Evolutionary conservation across 2,113 vertebrate genomes (phyloP).

Genomic region (Numida meleagris): DNA sequence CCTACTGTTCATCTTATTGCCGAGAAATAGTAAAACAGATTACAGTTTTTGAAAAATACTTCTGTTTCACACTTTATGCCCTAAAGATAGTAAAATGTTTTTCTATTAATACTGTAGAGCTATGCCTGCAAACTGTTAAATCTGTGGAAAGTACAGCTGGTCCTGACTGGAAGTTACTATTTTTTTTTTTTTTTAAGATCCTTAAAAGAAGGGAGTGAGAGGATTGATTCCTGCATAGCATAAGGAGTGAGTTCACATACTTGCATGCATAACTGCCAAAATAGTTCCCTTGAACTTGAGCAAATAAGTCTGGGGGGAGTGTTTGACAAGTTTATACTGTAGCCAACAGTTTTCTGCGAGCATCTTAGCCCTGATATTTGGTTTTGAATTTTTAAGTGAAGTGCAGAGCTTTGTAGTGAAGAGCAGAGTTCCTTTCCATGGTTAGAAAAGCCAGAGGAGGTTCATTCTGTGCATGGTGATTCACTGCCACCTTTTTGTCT

Average conservation of each 20-base stretch:
- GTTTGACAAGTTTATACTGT: background rate
- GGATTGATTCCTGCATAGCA: background rate
- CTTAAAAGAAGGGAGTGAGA: background rate
- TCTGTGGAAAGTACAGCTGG: background rate
- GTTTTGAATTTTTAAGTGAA: background rate
- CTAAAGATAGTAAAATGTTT: constrained; percentile 32
- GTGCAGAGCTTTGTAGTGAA: background rate
- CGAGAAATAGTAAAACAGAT: background rate
- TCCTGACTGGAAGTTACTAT: background rate
- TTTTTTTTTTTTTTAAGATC: background rate
- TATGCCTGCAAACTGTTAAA: background rate
- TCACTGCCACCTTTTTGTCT: background rate
- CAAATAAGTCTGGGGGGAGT: background rate
- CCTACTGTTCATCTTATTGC: background rate
- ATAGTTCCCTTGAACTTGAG: constrained; percentile 5
- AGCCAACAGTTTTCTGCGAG: background rate
- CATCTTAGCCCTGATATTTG: background rate
- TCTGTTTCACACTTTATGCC: background rate
- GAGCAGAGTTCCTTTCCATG: background rate
- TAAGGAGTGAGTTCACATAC: background rate
- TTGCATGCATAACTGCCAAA: background rate
- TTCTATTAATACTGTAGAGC: background rate
- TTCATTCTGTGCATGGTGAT: background rate
- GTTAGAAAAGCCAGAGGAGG: background rate
- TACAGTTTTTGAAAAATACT: background rate